A percentile compares a stretch with the other conserved stretches of the same genome.
phyloP scores from a whole-genome alignment of 2,797 vertebrate species.

The Takifugu rubripes region DNA sequence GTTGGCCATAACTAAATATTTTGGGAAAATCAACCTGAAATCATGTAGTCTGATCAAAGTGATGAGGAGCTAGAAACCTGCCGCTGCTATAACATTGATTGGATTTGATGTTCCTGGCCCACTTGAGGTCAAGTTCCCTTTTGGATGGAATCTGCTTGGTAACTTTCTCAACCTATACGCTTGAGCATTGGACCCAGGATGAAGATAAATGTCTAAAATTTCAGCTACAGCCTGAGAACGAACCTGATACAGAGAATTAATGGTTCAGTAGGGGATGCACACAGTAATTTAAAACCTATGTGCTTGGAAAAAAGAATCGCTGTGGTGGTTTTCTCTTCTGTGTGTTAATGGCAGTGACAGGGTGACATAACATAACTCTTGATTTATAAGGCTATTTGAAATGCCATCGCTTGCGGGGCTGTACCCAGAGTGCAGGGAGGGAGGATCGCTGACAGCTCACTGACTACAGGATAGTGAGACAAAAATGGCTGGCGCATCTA shows the following conservation, averaged over 20 bases:
- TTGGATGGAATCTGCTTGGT: background rate
- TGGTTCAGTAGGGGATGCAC: constrained; percentile 65
- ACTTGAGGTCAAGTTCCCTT: background rate
- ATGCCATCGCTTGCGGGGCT: constrained; percentile 68
- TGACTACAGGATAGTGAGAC: constrained; percentile 66
- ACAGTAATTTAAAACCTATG: constrained; percentile 54
- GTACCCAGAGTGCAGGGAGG: constrained; percentile 58
- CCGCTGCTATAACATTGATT: too few relatives aligned
- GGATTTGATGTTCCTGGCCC: background rate
- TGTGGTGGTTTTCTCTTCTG: constrained; percentile 58
- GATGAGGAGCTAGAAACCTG: too few relatives aligned
- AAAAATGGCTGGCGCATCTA: constrained; percentile 51
- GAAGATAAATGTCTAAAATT: constrained; percentile 49
- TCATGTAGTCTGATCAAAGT: too few relatives aligned
- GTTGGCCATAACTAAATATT: too few relatives aligned
- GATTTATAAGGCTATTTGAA: constrained; percentile 80
- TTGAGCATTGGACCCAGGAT: constrained; percentile 23
- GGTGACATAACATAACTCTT: constrained; percentile 76
- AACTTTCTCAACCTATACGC: constrained; percentile 36
- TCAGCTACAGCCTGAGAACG: constrained; percentile 38
- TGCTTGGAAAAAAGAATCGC: constrained; percentile 27
- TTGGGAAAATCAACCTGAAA: too few relatives aligned
- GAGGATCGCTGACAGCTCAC: constrained; percentile 70
- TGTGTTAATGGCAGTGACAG: constrained; percentile 72
- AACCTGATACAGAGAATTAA: constrained; percentile 49